Evolutionary conservation across 2,113 vertebrate species (phyloP), one percentile per base, ranked within the genome.

Genomic region (Tapirus terrestris): DNA sequence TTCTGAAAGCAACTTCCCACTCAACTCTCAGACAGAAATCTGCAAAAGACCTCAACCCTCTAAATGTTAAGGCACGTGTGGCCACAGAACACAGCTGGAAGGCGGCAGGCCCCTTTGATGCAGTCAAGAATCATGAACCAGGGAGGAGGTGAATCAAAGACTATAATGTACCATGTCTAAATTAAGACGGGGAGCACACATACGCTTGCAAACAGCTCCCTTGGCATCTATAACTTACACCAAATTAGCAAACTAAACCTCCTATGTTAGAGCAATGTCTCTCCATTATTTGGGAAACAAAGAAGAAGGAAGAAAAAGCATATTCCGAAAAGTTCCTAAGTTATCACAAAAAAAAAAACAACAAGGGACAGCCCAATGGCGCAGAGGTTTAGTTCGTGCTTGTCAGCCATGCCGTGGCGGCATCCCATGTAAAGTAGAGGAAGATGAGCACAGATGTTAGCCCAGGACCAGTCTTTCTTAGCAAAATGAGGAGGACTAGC

Each of bases 1-100:
- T 72, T 95, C 68, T 67, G 63, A 73, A 93, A 97, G 73, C 70
- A 91, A 75, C 84, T 90, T 93, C 76, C 48, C 81, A 82, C 63
- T 95, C 65, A 61, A 36, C 51, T 81, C 81, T 96, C 45, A 43
- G 80, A 88, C 72, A 8, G n/a, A 84, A 96, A 93, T 81, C 80
- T 90, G 23, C 70, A 80, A 21, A 85, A 75, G 20, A 70, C 14
- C 39, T 80, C 29, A 39, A 1, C 1, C 29, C 9, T 72, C 48
- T 53, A 13, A 83, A 45, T 5, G 12, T 21, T 48, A 61, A 68
- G 2, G 84, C 45, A 53, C 10, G 4, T 2, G 18, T 36, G 79
- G 36, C 43, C 51, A 87, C 3, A 31, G 61, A 61, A 48, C 90
- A 72, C 36, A 84, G 83, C 33, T 70, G 33, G 31, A 33, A 94